phyloP scores from a whole-genome alignment of 2,113 vertebrate genomes.

The Gavia stellata region DNA sequence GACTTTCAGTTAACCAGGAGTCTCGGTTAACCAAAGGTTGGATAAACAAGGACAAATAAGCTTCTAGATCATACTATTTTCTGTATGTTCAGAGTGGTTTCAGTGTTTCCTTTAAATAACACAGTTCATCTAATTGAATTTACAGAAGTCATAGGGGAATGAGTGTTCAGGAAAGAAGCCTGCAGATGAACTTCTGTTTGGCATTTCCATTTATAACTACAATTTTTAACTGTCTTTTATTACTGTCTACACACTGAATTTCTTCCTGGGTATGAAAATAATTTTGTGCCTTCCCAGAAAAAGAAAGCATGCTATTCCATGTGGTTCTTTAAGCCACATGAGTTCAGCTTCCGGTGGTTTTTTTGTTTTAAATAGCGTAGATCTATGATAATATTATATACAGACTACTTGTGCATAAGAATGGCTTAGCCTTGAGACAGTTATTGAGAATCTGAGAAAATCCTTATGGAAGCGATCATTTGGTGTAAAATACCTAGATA shows the following conservation, averaged over 20 bases:
- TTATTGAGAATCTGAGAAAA: neutral
- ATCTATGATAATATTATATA: neutral
- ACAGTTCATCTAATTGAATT: slow-evolving; percentile 28
- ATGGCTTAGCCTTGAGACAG: neutral
- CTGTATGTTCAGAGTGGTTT: neutral
- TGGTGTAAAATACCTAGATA: neutral
- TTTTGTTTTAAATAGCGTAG: neutral
- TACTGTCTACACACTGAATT: neutral
- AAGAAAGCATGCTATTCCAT: neutral
- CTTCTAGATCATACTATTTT: neutral
- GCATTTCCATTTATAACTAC: neutral
- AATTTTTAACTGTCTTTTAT: neutral
- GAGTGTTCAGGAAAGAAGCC: neutral
- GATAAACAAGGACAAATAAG: slow-evolving; percentile 38
- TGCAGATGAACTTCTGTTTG: neutral
- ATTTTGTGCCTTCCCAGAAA: neutral
- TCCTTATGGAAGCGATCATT: neutral
- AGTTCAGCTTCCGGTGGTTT: neutral
- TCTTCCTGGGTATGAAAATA: neutral
- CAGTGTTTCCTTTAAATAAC: slow-evolving; percentile 28
- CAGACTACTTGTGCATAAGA: neutral
- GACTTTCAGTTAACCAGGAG: slow-evolving; percentile 49
- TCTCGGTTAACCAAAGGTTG: neutral
- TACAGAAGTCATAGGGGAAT: slow-evolving; percentile 1
- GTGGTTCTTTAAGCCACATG: neutral